These are phyloP conservation scores for Fragum sueziense DNA, from an alignment of 2,888 invertebrate species.

Conservation along the genomic window DNA sequence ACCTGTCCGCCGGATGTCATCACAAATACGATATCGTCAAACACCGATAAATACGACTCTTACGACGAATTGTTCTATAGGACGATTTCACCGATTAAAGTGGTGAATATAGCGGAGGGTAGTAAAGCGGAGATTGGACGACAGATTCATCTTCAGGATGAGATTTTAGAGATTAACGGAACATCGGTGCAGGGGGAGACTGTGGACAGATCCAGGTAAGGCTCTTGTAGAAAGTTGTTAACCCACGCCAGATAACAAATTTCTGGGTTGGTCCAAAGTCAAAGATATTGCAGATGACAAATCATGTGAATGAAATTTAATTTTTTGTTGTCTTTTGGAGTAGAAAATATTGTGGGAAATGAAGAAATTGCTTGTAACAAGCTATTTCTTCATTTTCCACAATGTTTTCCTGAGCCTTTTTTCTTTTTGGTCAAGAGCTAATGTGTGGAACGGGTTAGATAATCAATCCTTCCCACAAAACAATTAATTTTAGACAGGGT, in stretches of 20 bases:
- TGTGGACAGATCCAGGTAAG: slow-evolving; percentile 71
- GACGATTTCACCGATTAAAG: slow-evolving; percentile 63
- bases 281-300: neutral
- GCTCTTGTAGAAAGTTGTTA: neutral
- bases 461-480: no score
- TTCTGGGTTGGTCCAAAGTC: no score
- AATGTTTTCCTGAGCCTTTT: no score
- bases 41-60: slow-evolving; percentile 39
- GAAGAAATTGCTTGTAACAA: neutral
- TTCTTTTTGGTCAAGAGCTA: no score
- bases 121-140: slow-evolving; percentile 83
- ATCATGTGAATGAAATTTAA: neutral
- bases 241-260: neutral
- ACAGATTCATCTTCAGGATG: slow-evolving; percentile 91
- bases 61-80: slow-evolving; percentile 49
- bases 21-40: slow-evolving; percentile 34
- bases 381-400: no score
- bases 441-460: no score
- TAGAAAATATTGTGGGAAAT: slow-evolving; percentile 1
- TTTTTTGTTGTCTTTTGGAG: neutral
- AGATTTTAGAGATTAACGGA: slow-evolving; percentile 94
- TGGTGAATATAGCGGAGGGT: slow-evolving; percentile 67
- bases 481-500: no score
- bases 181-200: slow-evolving; percentile 81
- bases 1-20: slow-evolving; percentile 45